Conservation (phyloP, 2,113 vertebrate species). For the Pelodiscus sinensis region DNA sequence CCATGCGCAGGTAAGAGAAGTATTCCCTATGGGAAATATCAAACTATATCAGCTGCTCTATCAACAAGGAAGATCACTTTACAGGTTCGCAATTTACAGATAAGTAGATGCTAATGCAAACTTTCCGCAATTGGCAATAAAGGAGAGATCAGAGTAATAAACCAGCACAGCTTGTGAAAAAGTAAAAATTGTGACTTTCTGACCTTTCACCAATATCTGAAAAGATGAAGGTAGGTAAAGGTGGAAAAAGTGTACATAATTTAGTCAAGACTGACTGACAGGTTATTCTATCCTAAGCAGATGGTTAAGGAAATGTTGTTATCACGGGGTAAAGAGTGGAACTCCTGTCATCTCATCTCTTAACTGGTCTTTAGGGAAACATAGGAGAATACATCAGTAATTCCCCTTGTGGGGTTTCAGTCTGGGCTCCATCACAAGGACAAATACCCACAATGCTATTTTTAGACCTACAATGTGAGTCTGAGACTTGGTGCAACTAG, state of each 20-base stretch:
- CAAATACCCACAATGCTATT: neutral
- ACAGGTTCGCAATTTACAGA: neutral
- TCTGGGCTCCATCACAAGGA: neutral
- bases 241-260: neutral
- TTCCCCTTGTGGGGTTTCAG: neutral
- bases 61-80: neutral
- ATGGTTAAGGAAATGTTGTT: neutral
- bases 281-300: neutral
- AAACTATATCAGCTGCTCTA: neutral
- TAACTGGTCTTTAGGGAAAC: neutral
- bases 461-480: neutral
- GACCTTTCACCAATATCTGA: neutral
- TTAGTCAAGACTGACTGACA: neutral
- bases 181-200: neutral
- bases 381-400: neutral
- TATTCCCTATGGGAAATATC: neutral
- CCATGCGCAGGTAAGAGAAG: conserved; percentile 88
- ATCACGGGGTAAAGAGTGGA: neutral
- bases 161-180: neutral
- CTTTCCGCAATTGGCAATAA: neutral
- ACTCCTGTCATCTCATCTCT: neutral
- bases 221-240: neutral
- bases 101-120: neutral
- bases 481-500: neutral
- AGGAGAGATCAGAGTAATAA: neutral